Conservation (phyloP, 1,140 invertebrate species). For the Drosophila orena region DNA sequence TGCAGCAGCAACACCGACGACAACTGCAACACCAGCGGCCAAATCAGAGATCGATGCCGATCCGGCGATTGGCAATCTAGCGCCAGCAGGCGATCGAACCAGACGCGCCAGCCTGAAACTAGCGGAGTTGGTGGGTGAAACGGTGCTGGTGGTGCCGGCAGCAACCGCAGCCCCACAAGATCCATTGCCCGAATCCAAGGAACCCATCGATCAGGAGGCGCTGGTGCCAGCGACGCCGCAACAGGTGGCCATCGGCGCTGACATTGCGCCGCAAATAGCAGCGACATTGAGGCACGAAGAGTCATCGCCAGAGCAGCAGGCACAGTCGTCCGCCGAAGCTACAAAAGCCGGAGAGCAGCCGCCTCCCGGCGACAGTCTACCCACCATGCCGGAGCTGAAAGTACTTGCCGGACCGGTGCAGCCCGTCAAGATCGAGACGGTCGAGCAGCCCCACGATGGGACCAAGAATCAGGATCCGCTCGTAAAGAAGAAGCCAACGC, state of each 20-base stretch:
- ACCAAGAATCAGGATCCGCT: slow-evolving; percentile 32
- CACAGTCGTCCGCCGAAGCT: slow-evolving; percentile 34
- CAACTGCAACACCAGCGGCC: slow-evolving; percentile 23
- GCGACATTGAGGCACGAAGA: slow-evolving; percentile 72
- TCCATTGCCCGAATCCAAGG: slow-evolving; percentile 56
- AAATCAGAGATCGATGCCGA: slow-evolving; percentile 41
- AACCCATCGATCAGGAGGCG: slow-evolving; percentile 70
- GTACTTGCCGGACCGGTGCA: slow-evolving; percentile 74
- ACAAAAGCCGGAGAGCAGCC: slow-evolving; percentile 72
- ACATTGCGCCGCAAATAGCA: slow-evolving; percentile 79
- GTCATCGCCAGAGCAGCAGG: slow-evolving; percentile 56
- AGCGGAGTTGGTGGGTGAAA: slow-evolving; percentile 69
- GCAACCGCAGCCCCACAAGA: slow-evolving; percentile 6
- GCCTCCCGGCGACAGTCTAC: slow-evolving; percentile 59
- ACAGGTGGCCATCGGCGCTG: slow-evolving; percentile 67
- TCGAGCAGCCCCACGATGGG: slow-evolving; percentile 59
- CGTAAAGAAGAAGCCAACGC: slow-evolving; percentile 52
- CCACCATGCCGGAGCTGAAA: slow-evolving; percentile 77
- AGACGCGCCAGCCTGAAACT: slow-evolving; percentile 66
- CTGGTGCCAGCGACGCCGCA: slow-evolving; percentile 47
- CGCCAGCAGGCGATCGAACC: slow-evolving; percentile 52
- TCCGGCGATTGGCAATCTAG: slow-evolving; percentile 55
- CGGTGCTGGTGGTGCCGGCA: slow-evolving; percentile 61
- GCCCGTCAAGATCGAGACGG: slow-evolving; percentile 73
- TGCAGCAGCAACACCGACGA: slow-evolving; percentile 9